Conservation (phyloP, 2,113 vertebrate species). For the Protobothrops mucrosquamatus region DNA sequence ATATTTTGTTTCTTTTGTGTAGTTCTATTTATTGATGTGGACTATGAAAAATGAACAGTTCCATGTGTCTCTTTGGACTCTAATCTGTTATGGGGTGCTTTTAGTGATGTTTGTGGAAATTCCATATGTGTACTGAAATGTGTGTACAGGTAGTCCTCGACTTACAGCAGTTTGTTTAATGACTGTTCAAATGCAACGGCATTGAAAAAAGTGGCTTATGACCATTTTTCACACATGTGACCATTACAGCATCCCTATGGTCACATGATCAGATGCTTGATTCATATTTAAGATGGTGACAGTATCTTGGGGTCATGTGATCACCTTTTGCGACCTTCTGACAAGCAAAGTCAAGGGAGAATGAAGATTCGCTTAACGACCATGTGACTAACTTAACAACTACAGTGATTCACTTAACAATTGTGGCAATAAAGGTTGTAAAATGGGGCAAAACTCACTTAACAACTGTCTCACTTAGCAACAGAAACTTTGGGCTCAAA, state of each 20-base stretch:
- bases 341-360: neutral
- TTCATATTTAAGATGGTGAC: neutral
- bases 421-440: neutral
- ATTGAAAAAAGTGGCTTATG: neutral
- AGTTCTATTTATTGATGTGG: neutral
- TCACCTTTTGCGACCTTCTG: neutral
- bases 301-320: neutral
- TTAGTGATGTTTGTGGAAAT: neutral
- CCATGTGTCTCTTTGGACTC: neutral
- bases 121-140: too few relatives aligned
- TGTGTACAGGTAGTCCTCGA: neutral
- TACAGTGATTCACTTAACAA: neutral
- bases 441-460: neutral
- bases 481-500: neutral
- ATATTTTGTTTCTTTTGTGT: neutral
- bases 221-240: neutral
- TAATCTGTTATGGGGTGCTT: neutral
- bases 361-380: neutral
- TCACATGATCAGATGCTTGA: neutral
- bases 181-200: neutral
- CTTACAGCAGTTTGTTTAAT: neutral
- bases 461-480: neutral
- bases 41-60: neutral
- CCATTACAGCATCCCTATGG: neutral
- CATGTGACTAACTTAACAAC: neutral